Evolutionary conservation across 2,113 vertebrate species (phyloP).

Genomic region (Columba janthina): DNA sequence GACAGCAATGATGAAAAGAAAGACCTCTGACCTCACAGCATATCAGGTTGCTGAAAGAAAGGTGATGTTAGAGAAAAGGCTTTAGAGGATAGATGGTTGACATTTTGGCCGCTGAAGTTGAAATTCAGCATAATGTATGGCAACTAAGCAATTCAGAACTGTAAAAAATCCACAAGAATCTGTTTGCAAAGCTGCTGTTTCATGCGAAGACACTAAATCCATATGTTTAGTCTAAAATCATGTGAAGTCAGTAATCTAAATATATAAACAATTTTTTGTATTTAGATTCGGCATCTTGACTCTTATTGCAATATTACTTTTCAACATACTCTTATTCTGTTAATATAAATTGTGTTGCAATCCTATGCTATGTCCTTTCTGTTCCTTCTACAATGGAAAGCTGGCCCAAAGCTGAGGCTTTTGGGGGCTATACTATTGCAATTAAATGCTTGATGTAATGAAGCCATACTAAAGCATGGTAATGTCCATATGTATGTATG

Average conservation of each 20-base stretch:
- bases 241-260: not conserved
- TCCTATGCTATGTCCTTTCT: not conserved
- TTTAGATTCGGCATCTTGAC: not conserved
- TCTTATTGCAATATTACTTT: not conserved
- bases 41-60: not conserved
- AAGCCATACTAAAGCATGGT: not conserved
- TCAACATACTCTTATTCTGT: not conserved
- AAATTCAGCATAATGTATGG: not conserved
- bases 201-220: not conserved
- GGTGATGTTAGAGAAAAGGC: not conserved
- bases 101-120: not conserved
- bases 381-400: not conserved
- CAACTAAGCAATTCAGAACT: not conserved
- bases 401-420: not conserved
- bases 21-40: not conserved
- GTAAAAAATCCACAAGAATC: not conserved
- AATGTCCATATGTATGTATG: fast-evolving
- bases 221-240: not conserved
- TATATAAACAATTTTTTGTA: not conserved
- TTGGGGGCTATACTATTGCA: not conserved
- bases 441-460: not conserved
- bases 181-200: not conserved
- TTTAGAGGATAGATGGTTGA: not conserved
- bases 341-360: not conserved
- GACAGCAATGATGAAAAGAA: not conserved